These are phyloP conservation scores for Coregonus ussuriensis DNA, from an alignment of 2,797 vertebrate species.

Conservation along the genomic window DNA sequence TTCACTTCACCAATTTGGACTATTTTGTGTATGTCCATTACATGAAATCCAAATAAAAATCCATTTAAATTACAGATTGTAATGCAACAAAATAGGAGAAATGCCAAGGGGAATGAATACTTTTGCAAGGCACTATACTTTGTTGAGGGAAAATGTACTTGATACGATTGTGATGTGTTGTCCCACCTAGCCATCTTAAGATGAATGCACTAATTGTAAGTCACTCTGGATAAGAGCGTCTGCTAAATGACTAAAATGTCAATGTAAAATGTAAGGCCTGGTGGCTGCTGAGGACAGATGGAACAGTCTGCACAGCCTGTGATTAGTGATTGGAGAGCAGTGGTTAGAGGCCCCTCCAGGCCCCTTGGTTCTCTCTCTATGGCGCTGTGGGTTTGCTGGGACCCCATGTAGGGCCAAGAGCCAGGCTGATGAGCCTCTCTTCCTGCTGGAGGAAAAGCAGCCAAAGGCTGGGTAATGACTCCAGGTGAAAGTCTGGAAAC, in stretches of 20 bases:
- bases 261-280: background rate
- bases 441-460: conserved; percentile 13
- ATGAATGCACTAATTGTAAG: too few relatives aligned
- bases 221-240: background rate
- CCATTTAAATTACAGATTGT: too few relatives aligned
- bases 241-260: too few relatives aligned
- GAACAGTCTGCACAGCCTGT: conserved; percentile 6
- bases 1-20: too few relatives aligned
- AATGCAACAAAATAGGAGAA: too few relatives aligned
- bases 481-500: background rate
- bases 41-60: too few relatives aligned
- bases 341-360: conserved; percentile 8
- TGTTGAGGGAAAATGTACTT: too few relatives aligned
- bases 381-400: conserved; percentile 4
- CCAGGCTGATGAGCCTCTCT: conserved; percentile 5
- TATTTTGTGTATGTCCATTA: too few relatives aligned
- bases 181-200: too few relatives aligned
- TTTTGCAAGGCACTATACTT: too few relatives aligned
- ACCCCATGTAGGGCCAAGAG: conserved; percentile 18
- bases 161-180: too few relatives aligned
- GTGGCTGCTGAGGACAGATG: conserved; percentile 1
- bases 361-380: conserved; percentile 7
- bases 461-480: conserved; percentile 10
- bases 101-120: too few relatives aligned
- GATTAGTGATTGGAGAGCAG: conserved; percentile 10